Evolutionary conservation across 2,797 vertebrate species (phyloP).

Genomic region (Hozukius guyotensis): DNA sequence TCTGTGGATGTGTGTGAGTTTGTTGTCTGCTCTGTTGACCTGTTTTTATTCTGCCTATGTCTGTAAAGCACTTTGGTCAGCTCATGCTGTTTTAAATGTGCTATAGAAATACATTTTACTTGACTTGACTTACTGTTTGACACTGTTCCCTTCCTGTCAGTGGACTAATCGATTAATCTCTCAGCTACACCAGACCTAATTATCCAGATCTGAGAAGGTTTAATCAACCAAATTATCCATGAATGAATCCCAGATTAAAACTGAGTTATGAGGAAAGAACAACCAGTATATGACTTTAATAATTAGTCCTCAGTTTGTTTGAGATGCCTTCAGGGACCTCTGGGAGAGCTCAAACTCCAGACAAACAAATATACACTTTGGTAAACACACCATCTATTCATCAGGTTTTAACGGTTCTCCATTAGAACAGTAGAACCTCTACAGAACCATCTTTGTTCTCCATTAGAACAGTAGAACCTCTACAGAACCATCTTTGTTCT

Average conservation of each 20-base stretch:
- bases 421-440: too few species aligned
- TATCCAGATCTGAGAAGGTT: background rate
- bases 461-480: too few species aligned
- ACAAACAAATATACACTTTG: background rate
- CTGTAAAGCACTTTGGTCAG: background rate
- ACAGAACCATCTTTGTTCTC: too few species aligned
- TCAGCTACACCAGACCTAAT: background rate
- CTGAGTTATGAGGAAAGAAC: background rate
- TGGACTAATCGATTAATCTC: background rate
- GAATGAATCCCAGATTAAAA: background rate
- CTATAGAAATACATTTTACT: too few species aligned
- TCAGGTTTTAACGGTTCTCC: too few species aligned
- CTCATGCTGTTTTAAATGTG: too few species aligned
- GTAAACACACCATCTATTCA: background rate
- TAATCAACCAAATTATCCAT: background rate
- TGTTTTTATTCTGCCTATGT: background rate
- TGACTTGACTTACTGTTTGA: background rate
- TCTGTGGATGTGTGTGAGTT: background rate
- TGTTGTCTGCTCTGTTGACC: background rate
- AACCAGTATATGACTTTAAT: background rate
- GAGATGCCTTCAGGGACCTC: slow-evolving; percentile 6
- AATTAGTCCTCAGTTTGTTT: background rate
- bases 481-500: too few species aligned
- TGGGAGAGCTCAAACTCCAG: background rate
- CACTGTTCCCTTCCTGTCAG: background rate